Conservation (phyloP, 2,888 invertebrate genomes). For the Drosophila nr. perissopoda region DNA sequence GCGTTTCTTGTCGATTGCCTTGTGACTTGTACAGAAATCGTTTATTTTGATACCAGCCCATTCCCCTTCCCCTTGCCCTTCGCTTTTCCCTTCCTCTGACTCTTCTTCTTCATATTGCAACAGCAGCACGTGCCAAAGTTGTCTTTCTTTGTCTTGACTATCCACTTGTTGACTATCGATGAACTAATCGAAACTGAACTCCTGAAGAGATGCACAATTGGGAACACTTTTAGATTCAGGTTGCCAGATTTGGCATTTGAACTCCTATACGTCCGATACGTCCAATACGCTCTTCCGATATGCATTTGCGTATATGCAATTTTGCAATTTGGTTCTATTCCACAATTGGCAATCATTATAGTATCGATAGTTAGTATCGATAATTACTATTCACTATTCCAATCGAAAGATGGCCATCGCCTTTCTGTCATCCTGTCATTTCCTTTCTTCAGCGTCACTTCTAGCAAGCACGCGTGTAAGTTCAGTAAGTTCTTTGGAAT, state of each 20-base stretch:
- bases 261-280: background rate
- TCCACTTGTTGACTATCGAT: background rate
- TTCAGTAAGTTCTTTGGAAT: background rate
- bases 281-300: background rate
- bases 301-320: background rate
- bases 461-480: rapidly evolving
- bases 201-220: background rate
- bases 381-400: too few species aligned
- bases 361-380: too few species aligned
- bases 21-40: constrained; percentile 18
- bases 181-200: background rate
- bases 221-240: background rate
- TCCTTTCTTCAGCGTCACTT: background rate
- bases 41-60: constrained; percentile 38
- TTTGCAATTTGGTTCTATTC: too few species aligned
- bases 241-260: background rate
- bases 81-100: background rate
- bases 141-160: background rate
- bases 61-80: too few species aligned
- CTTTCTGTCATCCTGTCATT: background rate
- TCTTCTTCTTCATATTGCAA: background rate
- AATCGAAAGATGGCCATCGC: too few species aligned
- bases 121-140: background rate
- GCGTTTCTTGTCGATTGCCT: constrained; percentile 10
- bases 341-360: too few species aligned